Evolutionary conservation across 2,888 invertebrate genomes (phyloP), one percentile per base, ranked within the genome.

Genomic region (Venusia cambrica): DNA sequence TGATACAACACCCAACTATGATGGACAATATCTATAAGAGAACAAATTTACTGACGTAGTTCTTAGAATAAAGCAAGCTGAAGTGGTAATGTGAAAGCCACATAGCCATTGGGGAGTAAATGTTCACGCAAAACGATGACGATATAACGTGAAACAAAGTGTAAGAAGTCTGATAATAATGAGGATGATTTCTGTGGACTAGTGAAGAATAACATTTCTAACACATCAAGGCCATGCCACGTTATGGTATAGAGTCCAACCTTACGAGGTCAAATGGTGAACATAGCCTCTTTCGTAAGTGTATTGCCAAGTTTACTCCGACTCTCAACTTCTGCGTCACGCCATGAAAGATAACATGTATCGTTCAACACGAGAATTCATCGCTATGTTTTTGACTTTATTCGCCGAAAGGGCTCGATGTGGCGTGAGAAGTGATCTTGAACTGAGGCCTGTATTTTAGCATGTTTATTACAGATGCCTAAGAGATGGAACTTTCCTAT

Each of bases 291-390:
- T 51, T 62, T 52, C 41, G 48, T 62, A 67, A 75, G 66, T 75
- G 61, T 72, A 71, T 72, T 67, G 64, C 62, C 45, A 72, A 75
- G 62, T 74, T 76, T 55, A 40, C 58, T 60, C 49, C 17, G 51
- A 65, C 55, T 63, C 55, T 40, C 52, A 40, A 57, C 56, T 59
- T 50, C 56, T 57, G 54, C 56, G 53, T 51, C 48, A 57, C 50
- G 48, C 16, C 8, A 22, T 7, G 26, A 11, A 24, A 7, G 8
- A 19, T 8, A 8, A 20, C 14, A 18, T 26, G 17, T 20, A 17
- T 12, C 51, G 54, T 57, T 57, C 34, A 52, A 52, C 28, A 54
- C 51, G 53, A 26, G 48, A 48, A 48, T 51, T 54, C 42, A 48
- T 54, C 43, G 45, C 40, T 42, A 54, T 54, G 36, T 58, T 62